Conservation (phyloP, 2,888 invertebrate genomes). For the Cryptus armator region DNA sequence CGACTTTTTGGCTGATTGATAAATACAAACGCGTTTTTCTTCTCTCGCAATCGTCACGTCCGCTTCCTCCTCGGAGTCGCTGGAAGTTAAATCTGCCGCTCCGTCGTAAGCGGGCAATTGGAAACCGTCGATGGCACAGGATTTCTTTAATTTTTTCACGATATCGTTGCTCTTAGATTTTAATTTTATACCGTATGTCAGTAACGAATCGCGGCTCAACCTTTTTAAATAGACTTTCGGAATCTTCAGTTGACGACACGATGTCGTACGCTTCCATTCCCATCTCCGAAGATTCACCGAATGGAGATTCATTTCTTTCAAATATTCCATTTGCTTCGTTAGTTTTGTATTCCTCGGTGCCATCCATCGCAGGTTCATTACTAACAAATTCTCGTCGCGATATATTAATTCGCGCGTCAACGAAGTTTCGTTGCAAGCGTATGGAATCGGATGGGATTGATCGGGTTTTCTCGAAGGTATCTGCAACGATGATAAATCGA, state of each 20-base stretch:
- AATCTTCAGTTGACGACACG: conserved; percentile 45
- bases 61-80: conserved; percentile 73
- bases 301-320: not conserved
- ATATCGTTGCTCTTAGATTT: conserved; percentile 21
- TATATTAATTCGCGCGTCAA: not conserved
- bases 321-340: too few species aligned
- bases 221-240: conserved; percentile 68
- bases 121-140: conserved; percentile 31
- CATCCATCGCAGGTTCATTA: not conserved
- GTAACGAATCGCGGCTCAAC: conserved; percentile 55
- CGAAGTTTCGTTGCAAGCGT: not conserved
- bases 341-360: not conserved
- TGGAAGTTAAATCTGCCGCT: conserved; percentile 72
- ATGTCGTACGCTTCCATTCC: not conserved
- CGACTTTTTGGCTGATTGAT: conserved; percentile 68
- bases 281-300: not conserved
- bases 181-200: conserved; percentile 53
- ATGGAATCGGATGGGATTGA: not conserved
- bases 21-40: conserved; percentile 78
- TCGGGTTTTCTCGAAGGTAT: not conserved
- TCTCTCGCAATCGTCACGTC: conserved; percentile 75
- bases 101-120: conserved; percentile 76
- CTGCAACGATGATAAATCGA: conserved; percentile 35
- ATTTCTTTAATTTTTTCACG: conserved; percentile 36
- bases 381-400: not conserved